phyloP scores from a whole-genome alignment of 2,797 vertebrate species.

The Prunella strophiata region DNA sequence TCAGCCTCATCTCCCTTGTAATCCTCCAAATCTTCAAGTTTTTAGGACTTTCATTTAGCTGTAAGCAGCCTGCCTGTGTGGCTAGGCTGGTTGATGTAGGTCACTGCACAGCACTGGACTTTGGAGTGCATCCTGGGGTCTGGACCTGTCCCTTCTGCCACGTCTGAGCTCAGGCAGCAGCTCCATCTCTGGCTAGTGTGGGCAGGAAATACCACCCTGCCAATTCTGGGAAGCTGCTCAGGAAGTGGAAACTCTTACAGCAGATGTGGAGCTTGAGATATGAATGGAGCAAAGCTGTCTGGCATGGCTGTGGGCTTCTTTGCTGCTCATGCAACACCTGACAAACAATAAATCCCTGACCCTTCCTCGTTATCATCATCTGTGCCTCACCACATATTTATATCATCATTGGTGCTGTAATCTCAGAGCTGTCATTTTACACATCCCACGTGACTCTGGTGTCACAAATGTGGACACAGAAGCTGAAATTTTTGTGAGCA shows the following conservation, averaged over 20 bases:
- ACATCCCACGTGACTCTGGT: not conserved
- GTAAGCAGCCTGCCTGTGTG: not conserved
- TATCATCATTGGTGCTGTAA: not conserved
- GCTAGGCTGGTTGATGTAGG: slow-evolving; percentile 8
- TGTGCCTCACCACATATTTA: slow-evolving; percentile 17
- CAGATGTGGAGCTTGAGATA: not conserved
- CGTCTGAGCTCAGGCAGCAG: not conserved
- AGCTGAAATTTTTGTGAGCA: not conserved
- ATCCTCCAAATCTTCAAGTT: slow-evolving; percentile 61
- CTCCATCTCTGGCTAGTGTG: not conserved
- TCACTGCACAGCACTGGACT: not conserved
- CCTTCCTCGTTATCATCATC: not conserved
- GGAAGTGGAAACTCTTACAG: not conserved
- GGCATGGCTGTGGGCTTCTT: not conserved
- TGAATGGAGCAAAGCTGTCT: not conserved
- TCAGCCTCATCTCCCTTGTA: slow-evolving; percentile 43
- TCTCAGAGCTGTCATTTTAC: not conserved
- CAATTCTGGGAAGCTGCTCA: not conserved
- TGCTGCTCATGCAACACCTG: slow-evolving; percentile 1
- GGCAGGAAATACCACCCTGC: not conserved
- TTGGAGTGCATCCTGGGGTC: accelerated
- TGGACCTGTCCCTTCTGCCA: accelerated
- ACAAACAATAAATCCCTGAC: not conserved
- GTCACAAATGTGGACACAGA: not conserved
- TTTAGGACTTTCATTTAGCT: slow-evolving; percentile 53